phyloP scores from a whole-genome alignment of 2,797 vertebrate genomes.

The Neomorphus geoffroyi region DNA sequence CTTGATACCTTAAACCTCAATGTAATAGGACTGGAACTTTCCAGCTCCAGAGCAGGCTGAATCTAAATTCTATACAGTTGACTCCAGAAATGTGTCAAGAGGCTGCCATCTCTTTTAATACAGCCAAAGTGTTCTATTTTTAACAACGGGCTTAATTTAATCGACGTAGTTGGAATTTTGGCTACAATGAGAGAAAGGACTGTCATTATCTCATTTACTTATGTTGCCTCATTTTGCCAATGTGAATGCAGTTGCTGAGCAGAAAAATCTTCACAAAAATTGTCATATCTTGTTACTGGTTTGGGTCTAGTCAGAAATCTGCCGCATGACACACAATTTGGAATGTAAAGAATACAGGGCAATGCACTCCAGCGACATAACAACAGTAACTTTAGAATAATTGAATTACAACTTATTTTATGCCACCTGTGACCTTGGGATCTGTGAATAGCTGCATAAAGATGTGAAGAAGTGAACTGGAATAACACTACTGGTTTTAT shows the following conservation, averaged over 20 bases:
- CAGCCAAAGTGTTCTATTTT: conserved; percentile 40
- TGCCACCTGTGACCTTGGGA: neutral
- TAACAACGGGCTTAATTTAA: conserved; percentile 23
- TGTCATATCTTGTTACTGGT: neutral
- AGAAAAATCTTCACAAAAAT: neutral
- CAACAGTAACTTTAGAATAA: neutral
- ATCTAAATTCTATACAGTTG: neutral
- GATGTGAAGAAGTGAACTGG: neutral
- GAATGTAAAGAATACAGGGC: neutral
- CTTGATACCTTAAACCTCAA: neutral
- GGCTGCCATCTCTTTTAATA: conserved; percentile 8
- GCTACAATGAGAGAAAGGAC: neutral
- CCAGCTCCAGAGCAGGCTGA: neutral
- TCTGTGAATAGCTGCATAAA: neutral
- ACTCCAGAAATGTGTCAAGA: neutral
- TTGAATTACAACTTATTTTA: neutral
- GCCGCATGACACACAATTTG: neutral
- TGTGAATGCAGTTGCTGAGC: neutral
- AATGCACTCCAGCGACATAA: neutral
- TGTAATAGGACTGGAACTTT: neutral
- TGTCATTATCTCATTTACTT: neutral
- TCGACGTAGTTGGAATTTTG: conserved; percentile 1
- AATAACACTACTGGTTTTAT: neutral
- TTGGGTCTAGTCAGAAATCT: neutral
- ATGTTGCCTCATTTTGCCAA: neutral